A percentile compares a stretch with the other conserved stretches of the same genome.
Evolutionary conservation across 2,888 invertebrate genomes (phyloP).

Genomic region (Holacanthella duospinosa): DNA sequence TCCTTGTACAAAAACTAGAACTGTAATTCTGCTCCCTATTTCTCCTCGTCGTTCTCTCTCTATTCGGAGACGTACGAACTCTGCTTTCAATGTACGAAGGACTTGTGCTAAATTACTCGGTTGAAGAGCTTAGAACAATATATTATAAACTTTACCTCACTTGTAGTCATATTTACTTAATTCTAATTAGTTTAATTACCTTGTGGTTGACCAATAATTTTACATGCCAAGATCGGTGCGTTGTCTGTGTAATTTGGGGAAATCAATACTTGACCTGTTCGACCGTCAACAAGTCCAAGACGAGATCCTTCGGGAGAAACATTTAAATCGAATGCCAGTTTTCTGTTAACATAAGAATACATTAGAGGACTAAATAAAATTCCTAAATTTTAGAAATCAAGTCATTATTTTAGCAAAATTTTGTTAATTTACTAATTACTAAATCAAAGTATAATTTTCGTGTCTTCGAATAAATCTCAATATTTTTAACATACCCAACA

Average conservation of each 20-base stretch:
- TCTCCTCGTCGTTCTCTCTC: constrained; percentile 19
- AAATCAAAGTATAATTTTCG: too few species aligned
- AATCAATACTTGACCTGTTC: constrained; percentile 25
- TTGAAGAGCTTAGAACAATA: neutral
- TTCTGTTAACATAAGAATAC: constrained; percentile 13
- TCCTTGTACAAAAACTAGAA: constrained; percentile 31
- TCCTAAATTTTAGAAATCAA: too few species aligned
- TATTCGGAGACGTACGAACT: constrained; percentile 17
- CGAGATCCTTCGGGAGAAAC: constrained; percentile 29
- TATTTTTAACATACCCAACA: constrained; percentile 20
- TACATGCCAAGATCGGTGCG: constrained; percentile 24
- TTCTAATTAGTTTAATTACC: constrained; percentile 4
- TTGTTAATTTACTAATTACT: neutral
- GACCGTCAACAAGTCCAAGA: constrained; percentile 30
- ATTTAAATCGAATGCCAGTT: constrained; percentile 25
- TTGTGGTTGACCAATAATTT: constrained; percentile 9
- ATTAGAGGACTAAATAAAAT: neutral
- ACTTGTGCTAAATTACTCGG: neutral
- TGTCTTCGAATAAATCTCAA: too few species aligned
- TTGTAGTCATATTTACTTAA: neutral
- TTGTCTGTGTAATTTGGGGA: constrained; percentile 32
- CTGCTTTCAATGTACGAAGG: constrained; percentile 3
- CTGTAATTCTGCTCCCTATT: constrained; percentile 17
- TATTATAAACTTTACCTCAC: neutral
- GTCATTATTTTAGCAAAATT: too few species aligned